A percentile compares a stretch with the other conserved stretches of the same genome.
Evolutionary conservation across 2,797 vertebrate genomes (phyloP).

Genomic region (Meda fulgida): DNA sequence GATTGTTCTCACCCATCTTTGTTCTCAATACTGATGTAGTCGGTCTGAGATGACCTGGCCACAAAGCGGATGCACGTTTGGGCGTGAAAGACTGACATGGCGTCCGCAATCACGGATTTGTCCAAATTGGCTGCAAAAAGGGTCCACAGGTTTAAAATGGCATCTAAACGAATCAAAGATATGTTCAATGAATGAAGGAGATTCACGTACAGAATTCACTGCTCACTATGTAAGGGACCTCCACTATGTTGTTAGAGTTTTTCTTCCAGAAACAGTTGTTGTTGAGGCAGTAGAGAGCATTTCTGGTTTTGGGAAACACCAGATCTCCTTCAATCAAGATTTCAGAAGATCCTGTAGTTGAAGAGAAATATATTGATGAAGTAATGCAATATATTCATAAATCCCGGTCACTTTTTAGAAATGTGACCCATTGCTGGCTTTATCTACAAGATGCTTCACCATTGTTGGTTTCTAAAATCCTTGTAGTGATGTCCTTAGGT

Average conservation of each 20-base stretch:
- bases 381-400: too few relatives aligned
- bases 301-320: slow-evolving; percentile 53
- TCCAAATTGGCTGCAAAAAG: slow-evolving; percentile 37
- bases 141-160: background rate
- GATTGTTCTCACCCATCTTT: slow-evolving; percentile 41
- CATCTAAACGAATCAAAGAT: background rate
- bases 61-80: slow-evolving; percentile 62
- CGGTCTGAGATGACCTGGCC: slow-evolving; percentile 42
- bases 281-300: slow-evolving; percentile 45
- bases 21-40: slow-evolving; percentile 61
- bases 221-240: slow-evolving; percentile 51
- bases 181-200: background rate
- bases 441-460: slow-evolving; percentile 20
- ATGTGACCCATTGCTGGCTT: background rate
- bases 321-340: slow-evolving; percentile 60
- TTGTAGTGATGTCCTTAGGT: slow-evolving; percentile 44
- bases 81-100: slow-evolving; percentile 26
- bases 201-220: slow-evolving; percentile 37
- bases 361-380: background rate
- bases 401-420: background rate
- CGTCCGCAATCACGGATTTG: slow-evolving; percentile 29
- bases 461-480: slow-evolving; percentile 54
- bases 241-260: slow-evolving; percentile 37
- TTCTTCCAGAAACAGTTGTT: slow-evolving; percentile 60
- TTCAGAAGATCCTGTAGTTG: slow-evolving; percentile 49